These are phyloP conservation scores for Heliconius charithonia DNA, from an alignment of 2,888 invertebrate species.

Conservation along the genomic window DNA sequence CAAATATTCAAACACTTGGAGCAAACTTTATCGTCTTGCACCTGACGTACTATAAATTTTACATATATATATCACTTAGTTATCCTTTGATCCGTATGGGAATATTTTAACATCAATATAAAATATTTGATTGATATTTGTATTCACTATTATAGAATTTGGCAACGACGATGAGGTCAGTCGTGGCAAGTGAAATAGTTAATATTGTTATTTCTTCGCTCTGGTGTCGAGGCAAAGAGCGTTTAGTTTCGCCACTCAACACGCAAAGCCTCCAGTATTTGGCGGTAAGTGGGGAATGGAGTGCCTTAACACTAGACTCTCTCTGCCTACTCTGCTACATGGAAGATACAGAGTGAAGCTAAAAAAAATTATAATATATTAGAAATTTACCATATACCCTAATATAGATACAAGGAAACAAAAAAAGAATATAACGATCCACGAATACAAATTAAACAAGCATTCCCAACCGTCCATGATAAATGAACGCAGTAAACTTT, in stretches of 20 bases:
- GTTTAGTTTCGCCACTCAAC: no score
- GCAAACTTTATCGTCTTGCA: conserved; percentile 63
- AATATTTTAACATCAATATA: conserved; percentile 10
- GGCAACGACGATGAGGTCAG: no score
- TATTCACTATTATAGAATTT: not conserved
- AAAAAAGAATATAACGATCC: conserved; percentile 7
- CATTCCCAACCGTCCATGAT: conserved; percentile 30
- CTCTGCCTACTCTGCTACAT: no score
- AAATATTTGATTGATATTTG: not conserved
- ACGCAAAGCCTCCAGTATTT: no score
- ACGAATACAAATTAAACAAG: conserved; percentile 26
- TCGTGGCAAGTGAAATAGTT: no score
- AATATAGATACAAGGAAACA: not conserved
- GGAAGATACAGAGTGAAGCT: no score
- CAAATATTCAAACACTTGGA: conserved; percentile 65
- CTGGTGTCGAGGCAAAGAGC: no score
- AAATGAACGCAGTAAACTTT: conserved; percentile 24
- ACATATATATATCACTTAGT: conserved; percentile 51
- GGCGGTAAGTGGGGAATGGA: no score
- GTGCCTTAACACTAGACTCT: no score
- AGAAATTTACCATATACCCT: not conserved
- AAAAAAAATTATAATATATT: not conserved
- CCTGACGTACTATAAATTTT: conserved; percentile 62
- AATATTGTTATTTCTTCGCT: no score
- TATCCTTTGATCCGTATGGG: conserved; percentile 44